A percentile compares a stretch with the other conserved stretches of the same genome.
phyloP scores from a whole-genome alignment of 2,113 vertebrate genomes.

The Pycnonotus jocosus region DNA sequence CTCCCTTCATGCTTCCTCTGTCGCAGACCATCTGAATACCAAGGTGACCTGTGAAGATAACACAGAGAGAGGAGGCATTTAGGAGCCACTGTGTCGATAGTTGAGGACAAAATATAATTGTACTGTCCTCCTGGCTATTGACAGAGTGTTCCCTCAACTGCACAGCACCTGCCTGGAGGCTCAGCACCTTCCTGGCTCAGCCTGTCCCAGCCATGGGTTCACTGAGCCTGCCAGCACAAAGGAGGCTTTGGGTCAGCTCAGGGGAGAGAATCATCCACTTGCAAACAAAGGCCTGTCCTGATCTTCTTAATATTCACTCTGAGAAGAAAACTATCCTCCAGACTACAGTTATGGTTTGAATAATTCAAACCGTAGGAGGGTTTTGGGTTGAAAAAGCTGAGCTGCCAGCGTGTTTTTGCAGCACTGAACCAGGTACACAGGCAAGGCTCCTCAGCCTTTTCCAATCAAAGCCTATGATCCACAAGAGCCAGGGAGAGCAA shows the following conservation, averaged over 20 bases:
- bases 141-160: slow-evolving; percentile 60
- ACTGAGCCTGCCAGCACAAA: background rate
- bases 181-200: background rate
- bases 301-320: background rate
- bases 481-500: background rate
- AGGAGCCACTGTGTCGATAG: slow-evolving; percentile 69
- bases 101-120: slow-evolving; percentile 46
- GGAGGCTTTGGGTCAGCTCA: background rate
- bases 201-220: background rate
- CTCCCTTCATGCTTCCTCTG: slow-evolving; percentile 64
- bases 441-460: background rate
- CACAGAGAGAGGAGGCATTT: slow-evolving; percentile 66
- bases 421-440: background rate
- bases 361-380: background rate
- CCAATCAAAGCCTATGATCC: background rate
- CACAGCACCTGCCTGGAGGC: background rate
- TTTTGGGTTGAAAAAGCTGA: background rate
- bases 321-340: background rate
- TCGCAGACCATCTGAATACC: slow-evolving; percentile 57
- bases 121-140: slow-evolving; percentile 59
- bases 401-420: background rate
- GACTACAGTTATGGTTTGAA: background rate
- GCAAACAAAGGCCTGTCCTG: background rate
- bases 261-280: background rate
- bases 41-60: slow-evolving; percentile 70